Percentiles rank a stretch among this genome's conserved stretches.
Conservation (phyloP, 2,888 invertebrate genomes). For the Melanostoma scalare region DNA sequence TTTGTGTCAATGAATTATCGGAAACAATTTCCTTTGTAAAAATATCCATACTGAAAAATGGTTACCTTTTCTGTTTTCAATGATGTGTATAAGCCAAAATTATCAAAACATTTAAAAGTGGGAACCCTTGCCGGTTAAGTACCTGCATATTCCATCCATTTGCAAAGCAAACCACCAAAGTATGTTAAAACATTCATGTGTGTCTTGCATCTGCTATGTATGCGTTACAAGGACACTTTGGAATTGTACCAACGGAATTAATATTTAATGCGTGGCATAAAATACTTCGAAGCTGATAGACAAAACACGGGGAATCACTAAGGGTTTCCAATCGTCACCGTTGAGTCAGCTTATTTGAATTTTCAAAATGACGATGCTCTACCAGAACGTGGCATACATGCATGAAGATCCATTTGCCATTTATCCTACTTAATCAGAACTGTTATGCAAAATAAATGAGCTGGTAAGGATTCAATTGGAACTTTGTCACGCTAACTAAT, state of each 20-base stretch:
- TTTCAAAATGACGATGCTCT: background rate
- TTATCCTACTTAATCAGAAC: no score
- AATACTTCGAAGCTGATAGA: background rate
- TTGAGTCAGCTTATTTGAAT: background rate
- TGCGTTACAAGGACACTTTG: constrained; percentile 54
- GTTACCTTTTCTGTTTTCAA: no score
- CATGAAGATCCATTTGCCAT: no score
- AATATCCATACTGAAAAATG: no score
- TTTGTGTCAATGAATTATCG: no score
- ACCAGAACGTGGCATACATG: background rate
- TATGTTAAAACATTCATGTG: constrained; percentile 9
- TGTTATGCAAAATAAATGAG: no score
- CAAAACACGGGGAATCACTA: background rate
- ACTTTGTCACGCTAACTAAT: no score
- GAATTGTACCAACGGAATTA: constrained; percentile 49
- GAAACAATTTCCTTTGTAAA: no score
- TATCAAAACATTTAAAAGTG: no score
- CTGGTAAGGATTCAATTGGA: no score
- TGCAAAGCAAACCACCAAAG: background rate
- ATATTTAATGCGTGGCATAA: constrained; percentile 38
- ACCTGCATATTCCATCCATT: constrained; percentile 1
- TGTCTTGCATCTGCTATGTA: constrained; percentile 8
- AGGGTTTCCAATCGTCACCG: background rate
- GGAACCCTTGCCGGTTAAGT: no score
- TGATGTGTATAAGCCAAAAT: no score